phyloP scores from a whole-genome alignment of 1,140 invertebrate species.

The Neuroterus valhalla region DNA sequence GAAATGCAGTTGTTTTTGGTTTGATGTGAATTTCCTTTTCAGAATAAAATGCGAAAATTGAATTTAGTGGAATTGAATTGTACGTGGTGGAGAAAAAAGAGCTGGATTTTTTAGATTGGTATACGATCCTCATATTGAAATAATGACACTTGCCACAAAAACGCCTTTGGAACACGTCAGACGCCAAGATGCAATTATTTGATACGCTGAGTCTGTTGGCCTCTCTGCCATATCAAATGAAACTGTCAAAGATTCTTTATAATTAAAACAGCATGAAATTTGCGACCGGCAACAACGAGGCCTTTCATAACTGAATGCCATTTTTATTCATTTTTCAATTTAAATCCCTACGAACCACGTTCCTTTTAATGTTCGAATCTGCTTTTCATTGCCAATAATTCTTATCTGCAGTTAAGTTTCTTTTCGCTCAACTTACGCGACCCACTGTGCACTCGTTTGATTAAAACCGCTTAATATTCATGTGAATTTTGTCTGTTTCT shows the following conservation, averaged over 20 bases:
- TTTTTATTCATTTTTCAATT: constrained; percentile 22
- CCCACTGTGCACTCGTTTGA: background rate
- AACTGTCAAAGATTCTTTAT: constrained; percentile 17
- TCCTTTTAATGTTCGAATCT: background rate
- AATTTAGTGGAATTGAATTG: too few relatives aligned
- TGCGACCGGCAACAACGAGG: constrained; percentile 28
- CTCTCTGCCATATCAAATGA: constrained; percentile 14
- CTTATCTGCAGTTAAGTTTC: constrained; percentile 12
- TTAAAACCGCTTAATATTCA: background rate
- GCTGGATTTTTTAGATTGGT: background rate
- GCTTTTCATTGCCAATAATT: background rate
- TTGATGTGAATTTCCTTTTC: too few relatives aligned
- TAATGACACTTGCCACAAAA: constrained; percentile 8
- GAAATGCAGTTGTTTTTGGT: too few relatives aligned
- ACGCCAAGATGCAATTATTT: constrained; percentile 31
- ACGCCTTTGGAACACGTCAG: constrained; percentile 15
- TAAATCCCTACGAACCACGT: background rate
- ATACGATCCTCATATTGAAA: background rate
- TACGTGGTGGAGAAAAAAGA: background rate
- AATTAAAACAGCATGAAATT: constrained; percentile 33
- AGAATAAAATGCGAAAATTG: too few relatives aligned
- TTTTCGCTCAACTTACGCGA: constrained; percentile 18
- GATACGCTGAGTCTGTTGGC: constrained; percentile 21
- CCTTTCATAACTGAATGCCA: constrained; percentile 18
- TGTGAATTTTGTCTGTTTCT: constrained; percentile 8